These are phyloP conservation scores for Melospiza georgiana DNA, from an alignment of 2,113 vertebrate genomes.

Conservation along the genomic window DNA sequence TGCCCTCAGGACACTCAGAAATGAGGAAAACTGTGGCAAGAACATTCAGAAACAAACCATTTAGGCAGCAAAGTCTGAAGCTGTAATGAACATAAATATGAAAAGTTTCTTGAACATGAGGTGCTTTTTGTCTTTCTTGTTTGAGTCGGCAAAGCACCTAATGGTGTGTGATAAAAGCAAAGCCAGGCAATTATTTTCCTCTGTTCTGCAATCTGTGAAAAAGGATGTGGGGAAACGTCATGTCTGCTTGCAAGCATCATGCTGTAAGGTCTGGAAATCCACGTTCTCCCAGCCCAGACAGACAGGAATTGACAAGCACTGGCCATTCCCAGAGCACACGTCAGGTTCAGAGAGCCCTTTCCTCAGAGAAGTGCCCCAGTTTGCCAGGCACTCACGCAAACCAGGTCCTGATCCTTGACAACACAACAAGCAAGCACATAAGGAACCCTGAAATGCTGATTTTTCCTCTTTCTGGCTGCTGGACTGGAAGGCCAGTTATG, in stretches of 20 bases:
- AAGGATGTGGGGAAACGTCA: constrained; percentile 5
- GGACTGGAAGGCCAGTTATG: not conserved
- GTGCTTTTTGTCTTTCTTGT: not conserved
- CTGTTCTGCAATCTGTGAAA: constrained; percentile 33
- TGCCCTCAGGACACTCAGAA: not conserved
- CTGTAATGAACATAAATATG: not conserved
- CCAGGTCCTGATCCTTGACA: not conserved
- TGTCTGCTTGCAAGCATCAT: not conserved
- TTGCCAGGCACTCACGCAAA: not conserved
- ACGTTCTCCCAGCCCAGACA: not conserved
- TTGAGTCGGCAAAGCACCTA: not conserved
- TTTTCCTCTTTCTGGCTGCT: not conserved
- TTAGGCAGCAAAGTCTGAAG: not conserved
- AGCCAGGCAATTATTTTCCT: constrained; percentile 35
- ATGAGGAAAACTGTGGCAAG: not conserved
- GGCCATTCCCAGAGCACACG: not conserved
- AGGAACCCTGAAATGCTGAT: not conserved
- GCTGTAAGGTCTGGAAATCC: constrained; percentile 30
- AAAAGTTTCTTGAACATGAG: constrained; percentile 20
- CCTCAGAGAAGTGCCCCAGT: not conserved
- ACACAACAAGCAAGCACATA: not conserved
- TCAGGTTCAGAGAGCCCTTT: constrained; percentile 9
- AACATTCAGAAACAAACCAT: not conserved
- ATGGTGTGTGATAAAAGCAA: constrained; percentile 40
- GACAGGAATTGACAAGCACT: constrained; percentile 44